A percentile compares a stretch with the other conserved stretches of the same genome.
These are phyloP conservation scores for Drosophila kikkawai DNA, from an alignment of 1,140 invertebrate species.

Conservation along the genomic window DNA sequence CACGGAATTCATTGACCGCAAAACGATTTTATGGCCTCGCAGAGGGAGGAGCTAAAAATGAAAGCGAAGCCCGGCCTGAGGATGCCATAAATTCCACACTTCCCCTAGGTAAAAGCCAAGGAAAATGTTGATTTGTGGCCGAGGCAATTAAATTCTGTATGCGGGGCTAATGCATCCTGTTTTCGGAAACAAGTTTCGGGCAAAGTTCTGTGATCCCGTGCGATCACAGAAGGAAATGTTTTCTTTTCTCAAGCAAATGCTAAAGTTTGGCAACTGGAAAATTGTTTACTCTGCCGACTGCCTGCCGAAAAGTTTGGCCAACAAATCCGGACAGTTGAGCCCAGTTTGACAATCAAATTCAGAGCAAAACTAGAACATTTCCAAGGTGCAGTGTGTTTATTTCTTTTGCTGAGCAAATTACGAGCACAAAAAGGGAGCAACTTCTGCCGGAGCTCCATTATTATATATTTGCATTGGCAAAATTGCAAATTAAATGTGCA, in stretches of 20 bases:
- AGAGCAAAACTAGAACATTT: conserved; percentile 27
- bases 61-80: background rate
- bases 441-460: conserved; percentile 19
- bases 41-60: background rate
- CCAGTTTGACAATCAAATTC: conserved; percentile 54
- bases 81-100: conserved; percentile 32
- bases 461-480: conserved; percentile 38
- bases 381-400: conserved; percentile 43
- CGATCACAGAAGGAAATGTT: conserved; percentile 37
- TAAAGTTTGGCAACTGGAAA: conserved; percentile 51
- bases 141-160: conserved; percentile 50
- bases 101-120: conserved; percentile 5
- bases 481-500: conserved; percentile 56
- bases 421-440: conserved; percentile 33
- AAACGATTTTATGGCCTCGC: conserved; percentile 46
- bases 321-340: conserved; percentile 45
- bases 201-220: conserved; percentile 32
- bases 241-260: conserved; percentile 46
- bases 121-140: conserved; percentile 37
- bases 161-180: conserved; percentile 47
- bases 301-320: conserved; percentile 37
- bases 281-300: conserved; percentile 40
- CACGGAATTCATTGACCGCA: conserved; percentile 52
- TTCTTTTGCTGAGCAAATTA: conserved; percentile 48
- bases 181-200: conserved; percentile 37